Percentiles rank a stretch among this genome's conserved stretches.
phyloP scores from a whole-genome alignment of 2,797 vertebrate genomes.

The Aythya fuligula region DNA sequence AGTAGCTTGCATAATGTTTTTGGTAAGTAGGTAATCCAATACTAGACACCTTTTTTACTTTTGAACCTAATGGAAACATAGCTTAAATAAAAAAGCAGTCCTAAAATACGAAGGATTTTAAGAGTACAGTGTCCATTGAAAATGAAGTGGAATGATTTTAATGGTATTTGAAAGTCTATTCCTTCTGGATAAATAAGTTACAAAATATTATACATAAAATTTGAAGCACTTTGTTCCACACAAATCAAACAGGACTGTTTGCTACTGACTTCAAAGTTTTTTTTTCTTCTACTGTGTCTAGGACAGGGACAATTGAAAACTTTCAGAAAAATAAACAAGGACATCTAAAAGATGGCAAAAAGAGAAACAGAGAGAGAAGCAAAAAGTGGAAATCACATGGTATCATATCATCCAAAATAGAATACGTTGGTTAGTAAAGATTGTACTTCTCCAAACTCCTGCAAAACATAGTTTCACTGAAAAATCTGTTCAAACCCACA shows the following conservation, averaged over 20 bases:
- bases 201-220: constrained; percentile 28
- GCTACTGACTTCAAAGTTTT: not conserved
- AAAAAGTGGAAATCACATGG: constrained; percentile 60
- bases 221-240: not conserved
- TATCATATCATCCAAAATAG: constrained; percentile 70
- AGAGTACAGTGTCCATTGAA: not conserved
- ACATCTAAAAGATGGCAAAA: constrained; percentile 28
- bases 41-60: constrained; percentile 5
- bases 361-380: constrained; percentile 4
- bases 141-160: not conserved
- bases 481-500: constrained; percentile 77
- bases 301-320: not conserved
- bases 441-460: constrained; percentile 61
- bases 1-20: not conserved
- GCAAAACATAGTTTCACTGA: constrained; percentile 70
- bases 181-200: constrained; percentile 27
- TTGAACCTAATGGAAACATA: not conserved
- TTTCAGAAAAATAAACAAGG: constrained; percentile 36
- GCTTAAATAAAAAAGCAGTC: not conserved
- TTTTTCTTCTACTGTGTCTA: not conserved
- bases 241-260: too few species aligned
- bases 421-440: constrained; percentile 66
- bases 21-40: not conserved
- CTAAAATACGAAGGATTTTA: not conserved
- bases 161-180: constrained; percentile 33